Evolutionary conservation across 2,113 vertebrate species (phyloP).

Genomic region (Elaphurus davidianus): DNA sequence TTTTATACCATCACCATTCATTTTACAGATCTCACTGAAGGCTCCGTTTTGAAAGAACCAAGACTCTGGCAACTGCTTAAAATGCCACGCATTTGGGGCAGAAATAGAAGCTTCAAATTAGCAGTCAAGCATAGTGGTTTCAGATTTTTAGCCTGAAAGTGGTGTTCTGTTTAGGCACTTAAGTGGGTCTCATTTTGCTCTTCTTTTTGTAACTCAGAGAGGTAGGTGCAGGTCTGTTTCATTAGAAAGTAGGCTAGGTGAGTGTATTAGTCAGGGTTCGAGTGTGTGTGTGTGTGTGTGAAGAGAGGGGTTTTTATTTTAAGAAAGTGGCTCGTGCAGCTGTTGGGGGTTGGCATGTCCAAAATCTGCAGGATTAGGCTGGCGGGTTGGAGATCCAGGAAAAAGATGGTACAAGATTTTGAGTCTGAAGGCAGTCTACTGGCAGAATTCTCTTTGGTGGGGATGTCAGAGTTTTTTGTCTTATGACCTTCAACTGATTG

Average conservation of each 20-base stretch:
- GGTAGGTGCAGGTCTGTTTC: not conserved
- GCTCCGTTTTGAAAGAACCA: not conserved
- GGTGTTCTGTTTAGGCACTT: not conserved
- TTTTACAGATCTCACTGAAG: not conserved
- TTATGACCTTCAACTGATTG: not conserved
- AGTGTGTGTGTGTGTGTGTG: not conserved
- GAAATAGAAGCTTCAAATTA: not conserved
- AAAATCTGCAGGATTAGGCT: not conserved
- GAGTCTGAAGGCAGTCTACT: not conserved
- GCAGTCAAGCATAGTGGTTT: not conserved
- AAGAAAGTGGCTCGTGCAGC: not conserved
- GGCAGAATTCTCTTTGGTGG: not conserved
- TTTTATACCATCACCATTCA: not conserved
- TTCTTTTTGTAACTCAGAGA: not conserved
- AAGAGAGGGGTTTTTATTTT: not conserved
- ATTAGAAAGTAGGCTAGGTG: not conserved
- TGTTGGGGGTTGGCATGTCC: not conserved
- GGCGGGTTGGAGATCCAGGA: not conserved
- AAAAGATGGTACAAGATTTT: not conserved
- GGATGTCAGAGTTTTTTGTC: not conserved
- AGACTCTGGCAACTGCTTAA: not conserved
- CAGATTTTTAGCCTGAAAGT: not conserved
- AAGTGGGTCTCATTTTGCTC: not conserved
- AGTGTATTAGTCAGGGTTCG: not conserved
- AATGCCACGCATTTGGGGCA: not conserved